phyloP scores from a whole-genome alignment of 2,888 invertebrate genomes.

The Agelastica alni region DNA sequence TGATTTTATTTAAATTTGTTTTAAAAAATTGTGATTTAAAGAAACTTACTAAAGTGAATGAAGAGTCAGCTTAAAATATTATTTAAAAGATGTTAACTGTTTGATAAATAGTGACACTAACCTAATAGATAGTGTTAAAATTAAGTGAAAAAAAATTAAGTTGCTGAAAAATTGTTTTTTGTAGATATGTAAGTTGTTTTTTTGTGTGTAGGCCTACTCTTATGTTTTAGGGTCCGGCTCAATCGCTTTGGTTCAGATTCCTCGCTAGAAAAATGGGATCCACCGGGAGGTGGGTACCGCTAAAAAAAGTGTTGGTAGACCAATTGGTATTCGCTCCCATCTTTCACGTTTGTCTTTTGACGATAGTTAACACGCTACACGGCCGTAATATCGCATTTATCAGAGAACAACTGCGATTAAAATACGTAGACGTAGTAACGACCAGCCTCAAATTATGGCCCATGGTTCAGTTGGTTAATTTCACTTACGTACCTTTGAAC shows the following conservation, averaged over 20 bases:
- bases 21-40: too few relatives aligned
- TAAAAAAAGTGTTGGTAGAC: constrained; percentile 74
- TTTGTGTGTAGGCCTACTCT: too few relatives aligned
- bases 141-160: too few relatives aligned
- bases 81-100: too few relatives aligned
- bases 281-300: neutral
- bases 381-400: constrained; percentile 61
- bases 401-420: constrained; percentile 60
- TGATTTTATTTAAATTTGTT: too few relatives aligned
- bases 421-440: constrained; percentile 67
- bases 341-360: constrained; percentile 66
- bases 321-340: constrained; percentile 74
- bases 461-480: constrained; percentile 81
- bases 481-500: constrained; percentile 79
- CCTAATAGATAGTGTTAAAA: too few relatives aligned
- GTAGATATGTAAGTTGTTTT: too few relatives aligned
- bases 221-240: constrained; percentile 64
- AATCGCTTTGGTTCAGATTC: constrained; percentile 71
- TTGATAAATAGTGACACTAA: too few relatives aligned
- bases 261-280: constrained; percentile 47
- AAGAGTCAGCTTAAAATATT: too few relatives aligned
- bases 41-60: too few relatives aligned
- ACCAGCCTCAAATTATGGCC: constrained; percentile 82
- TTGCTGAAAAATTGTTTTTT: too few relatives aligned
- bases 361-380: constrained; percentile 64